These are phyloP conservation scores for Drosophila cracens DNA, from an alignment of 2,888 invertebrate genomes.

Conservation along the genomic window DNA sequence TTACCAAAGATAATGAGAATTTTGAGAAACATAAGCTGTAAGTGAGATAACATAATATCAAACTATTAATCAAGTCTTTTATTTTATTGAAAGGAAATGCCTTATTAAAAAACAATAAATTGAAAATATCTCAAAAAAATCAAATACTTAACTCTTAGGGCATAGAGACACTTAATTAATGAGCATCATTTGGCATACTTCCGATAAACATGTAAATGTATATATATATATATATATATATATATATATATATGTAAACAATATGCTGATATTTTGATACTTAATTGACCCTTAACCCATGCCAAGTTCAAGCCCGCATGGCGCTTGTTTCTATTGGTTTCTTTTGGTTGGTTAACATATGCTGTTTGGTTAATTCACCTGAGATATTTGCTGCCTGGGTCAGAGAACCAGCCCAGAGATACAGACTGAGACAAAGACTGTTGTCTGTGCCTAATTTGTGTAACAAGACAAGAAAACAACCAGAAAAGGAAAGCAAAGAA, in stretches of 20 bases:
- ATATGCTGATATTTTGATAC: slow-evolving; percentile 35
- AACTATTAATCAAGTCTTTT: slow-evolving; percentile 1
- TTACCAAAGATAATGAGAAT: background rate
- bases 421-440: background rate
- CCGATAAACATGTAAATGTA: slow-evolving; percentile 25
- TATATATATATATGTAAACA: background rate
- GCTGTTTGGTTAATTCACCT: slow-evolving; percentile 37
- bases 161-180: slow-evolving; percentile 34
- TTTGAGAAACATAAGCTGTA: background rate
- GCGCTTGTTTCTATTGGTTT: slow-evolving; percentile 12
- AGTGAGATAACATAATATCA: background rate
- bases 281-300: slow-evolving; percentile 41
- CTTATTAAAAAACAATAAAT: slow-evolving; percentile 58
- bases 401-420: slow-evolving; percentile 18
- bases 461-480: slow-evolving; percentile 50
- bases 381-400: slow-evolving; percentile 14
- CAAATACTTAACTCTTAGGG: slow-evolving; percentile 1
- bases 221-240: background rate
- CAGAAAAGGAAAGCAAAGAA: slow-evolving; percentile 13
- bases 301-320: slow-evolving; percentile 62
- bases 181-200: slow-evolving; percentile 47
- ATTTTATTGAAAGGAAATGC: slow-evolving; percentile 42
- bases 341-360: background rate
- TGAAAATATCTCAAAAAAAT: slow-evolving; percentile 6
- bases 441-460: slow-evolving; percentile 48